Evolutionary conservation across 2,797 vertebrate genomes (phyloP).

Genomic region (Pristis pectinata): DNA sequence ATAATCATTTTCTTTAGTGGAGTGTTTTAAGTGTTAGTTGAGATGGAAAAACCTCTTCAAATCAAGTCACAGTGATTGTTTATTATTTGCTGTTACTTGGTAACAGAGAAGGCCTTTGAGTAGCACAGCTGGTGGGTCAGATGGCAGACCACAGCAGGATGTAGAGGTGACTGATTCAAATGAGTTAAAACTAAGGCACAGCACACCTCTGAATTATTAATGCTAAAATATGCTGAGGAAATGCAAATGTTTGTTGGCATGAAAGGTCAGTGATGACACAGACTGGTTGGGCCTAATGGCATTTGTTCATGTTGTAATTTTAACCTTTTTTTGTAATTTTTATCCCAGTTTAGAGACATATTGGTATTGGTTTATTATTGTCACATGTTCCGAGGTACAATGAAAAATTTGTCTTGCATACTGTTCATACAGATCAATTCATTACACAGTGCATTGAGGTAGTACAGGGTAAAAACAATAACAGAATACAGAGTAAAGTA

Average conservation of each 20-base stretch:
- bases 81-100: background rate
- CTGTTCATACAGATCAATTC: too few species aligned
- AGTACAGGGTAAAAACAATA: too few species aligned
- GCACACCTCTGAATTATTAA: background rate
- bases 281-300: background rate
- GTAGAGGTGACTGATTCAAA: background rate
- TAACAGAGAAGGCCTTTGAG: constrained; percentile 5
- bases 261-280: background rate
- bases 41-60: background rate
- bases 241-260: background rate
- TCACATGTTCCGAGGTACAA: too few species aligned
- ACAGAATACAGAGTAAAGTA: too few species aligned
- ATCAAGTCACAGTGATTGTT: background rate
- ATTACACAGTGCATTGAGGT: too few species aligned
- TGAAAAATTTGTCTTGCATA: too few species aligned
- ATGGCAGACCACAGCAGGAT: background rate
- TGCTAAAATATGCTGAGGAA: background rate
- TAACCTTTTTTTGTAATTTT: background rate
- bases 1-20: constrained; percentile 39
- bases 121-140: background rate
- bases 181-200: background rate
- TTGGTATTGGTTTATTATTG: background rate
- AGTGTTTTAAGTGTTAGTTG: background rate
- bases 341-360: background rate
- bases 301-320: background rate